Conservation (phyloP, 2,113 vertebrate species). For the Glaucomys volans region DNA sequence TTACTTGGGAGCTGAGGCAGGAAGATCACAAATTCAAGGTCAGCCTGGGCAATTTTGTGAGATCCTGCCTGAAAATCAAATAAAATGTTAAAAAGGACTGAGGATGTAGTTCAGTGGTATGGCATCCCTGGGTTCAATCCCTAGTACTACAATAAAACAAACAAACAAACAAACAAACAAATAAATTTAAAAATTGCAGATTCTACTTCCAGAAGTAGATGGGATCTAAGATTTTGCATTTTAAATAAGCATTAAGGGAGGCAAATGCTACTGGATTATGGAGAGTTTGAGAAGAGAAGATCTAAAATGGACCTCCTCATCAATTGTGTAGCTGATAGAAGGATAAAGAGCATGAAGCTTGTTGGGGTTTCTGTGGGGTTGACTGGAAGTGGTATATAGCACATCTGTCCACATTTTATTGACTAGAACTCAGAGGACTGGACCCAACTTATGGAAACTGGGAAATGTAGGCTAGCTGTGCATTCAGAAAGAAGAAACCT, state of each 20-base stretch:
- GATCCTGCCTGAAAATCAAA: neutral
- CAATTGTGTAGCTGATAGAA: neutral
- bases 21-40: neutral
- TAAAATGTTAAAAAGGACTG: neutral
- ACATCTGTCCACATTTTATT: neutral
- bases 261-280: neutral
- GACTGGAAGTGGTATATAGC: neutral
- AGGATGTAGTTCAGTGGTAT: neutral
- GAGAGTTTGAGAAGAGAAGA: neutral
- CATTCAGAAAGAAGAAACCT: neutral
- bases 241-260: neutral
- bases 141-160: neutral
- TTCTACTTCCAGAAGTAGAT: neutral
- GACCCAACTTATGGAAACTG: neutral
- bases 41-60: neutral
- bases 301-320: neutral
- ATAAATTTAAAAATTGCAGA: too few species aligned
- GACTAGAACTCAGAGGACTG: neutral
- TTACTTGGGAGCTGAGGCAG: neutral
- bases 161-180: neutral
- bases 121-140: neutral
- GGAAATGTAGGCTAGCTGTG: neutral
- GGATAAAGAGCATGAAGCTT: neutral
- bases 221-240: neutral
- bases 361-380: neutral